Evolutionary conservation across 2,113 vertebrate genomes (phyloP).

Genomic region (Chascanopsetta lugubris): DNA sequence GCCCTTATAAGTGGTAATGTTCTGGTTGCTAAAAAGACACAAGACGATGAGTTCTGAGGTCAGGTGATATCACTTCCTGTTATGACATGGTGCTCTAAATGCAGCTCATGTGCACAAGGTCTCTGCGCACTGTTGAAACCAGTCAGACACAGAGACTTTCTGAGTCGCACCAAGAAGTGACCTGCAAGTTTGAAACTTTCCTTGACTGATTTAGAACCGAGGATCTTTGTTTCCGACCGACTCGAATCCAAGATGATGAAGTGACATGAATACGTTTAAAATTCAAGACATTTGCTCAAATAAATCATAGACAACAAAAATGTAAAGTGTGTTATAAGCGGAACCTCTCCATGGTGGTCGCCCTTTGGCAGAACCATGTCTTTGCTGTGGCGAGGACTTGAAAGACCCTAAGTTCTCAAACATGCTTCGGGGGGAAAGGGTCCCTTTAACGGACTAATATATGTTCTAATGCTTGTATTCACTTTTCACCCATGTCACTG

Average conservation of each 20-base stretch:
- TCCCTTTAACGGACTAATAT: no score
- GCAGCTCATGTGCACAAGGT: conserved; percentile 30
- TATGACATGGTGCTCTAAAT: conserved; percentile 67
- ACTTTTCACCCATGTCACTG: no score
- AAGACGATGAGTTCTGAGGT: conserved; percentile 7
- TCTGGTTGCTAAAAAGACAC: conserved; percentile 34
- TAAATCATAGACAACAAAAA: no score
- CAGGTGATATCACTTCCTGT: conserved; percentile 71
- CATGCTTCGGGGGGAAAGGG: no score
- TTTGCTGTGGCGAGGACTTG: no score
- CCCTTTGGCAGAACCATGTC: no score
- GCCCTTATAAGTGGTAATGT: conserved; percentile 12
- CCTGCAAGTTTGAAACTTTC: neutral
- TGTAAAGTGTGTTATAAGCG: no score
- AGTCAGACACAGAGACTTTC: conserved; percentile 47
- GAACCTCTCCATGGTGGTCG: no score
- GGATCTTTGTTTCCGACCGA: neutral
- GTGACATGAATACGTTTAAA: neutral
- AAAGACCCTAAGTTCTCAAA: no score
- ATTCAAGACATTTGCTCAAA: no score
- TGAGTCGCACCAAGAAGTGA: conserved; percentile 30
- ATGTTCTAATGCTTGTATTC: no score
- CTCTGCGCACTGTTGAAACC: conserved; percentile 39
- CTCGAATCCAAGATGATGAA: neutral
- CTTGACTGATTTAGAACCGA: neutral